Evolutionary conservation across 2,113 vertebrate genomes (phyloP), one percentile per base, ranked within the genome.

Genomic region (Odocoileus hemionus): DNA sequence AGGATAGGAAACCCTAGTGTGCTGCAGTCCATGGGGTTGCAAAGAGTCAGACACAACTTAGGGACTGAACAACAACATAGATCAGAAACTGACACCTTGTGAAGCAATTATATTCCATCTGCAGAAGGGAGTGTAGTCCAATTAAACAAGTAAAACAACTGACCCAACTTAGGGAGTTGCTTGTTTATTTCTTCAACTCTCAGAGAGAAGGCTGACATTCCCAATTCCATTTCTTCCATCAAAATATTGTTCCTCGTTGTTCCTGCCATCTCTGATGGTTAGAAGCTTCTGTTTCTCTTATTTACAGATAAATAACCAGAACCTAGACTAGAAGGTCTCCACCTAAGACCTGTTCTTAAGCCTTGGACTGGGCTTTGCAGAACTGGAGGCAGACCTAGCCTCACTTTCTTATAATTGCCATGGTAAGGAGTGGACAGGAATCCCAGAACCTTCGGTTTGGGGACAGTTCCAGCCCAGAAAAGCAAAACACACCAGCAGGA

Each of bases 201-300:
- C 10, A 54, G 33, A n/a, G 14, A 93, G 79, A 58, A 80, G 7
- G 19, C 23, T 36, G 55, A 61, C 52, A 8, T 43, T 79, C 86
- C 97, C 90, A 91, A 30, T 96, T 17, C 36, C n/a, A 19, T 79
- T 45, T 82, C 17, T 58, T 91, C 19, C 3, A 2, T 25, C 25
- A 17, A 57, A 89, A 80, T n/a, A 4, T 5, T 93, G 7, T 54
- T 76, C 64, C 25, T 58, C 26, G 0, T 47, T 36, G 19, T 67
- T 83, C 45, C 86, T 25, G 3, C 47, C 1, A 21, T 95, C 67
- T 43, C 54, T 55, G n/a, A 45, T 3, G 26, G 2, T 11, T 85
- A 61, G 79, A 47, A 88, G n/a, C 21, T 26, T 57, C 50, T 58
- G 26, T 33, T 57, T 86, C 58, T 80, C 30, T 47, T 28, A 28